phyloP scores from a whole-genome alignment of 1,140 invertebrate genomes.

The Sycobia sp. region DNA sequence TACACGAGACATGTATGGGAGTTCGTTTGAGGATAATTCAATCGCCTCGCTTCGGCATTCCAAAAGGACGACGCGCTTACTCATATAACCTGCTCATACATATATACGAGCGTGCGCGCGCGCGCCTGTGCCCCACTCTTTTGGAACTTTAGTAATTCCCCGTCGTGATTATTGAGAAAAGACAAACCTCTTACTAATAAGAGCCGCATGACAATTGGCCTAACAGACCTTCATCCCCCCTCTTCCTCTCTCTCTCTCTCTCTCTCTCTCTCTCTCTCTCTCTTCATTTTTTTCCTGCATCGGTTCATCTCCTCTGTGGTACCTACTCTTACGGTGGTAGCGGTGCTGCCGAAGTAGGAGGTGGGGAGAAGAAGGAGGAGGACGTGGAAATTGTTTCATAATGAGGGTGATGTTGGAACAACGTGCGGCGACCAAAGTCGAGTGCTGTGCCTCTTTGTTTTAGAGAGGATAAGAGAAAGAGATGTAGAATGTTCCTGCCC shows the following conservation, averaged over 20 bases:
- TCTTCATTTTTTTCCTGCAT: too few relatives aligned
- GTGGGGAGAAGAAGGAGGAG: conserved; percentile 24
- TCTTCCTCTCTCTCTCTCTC: background rate
- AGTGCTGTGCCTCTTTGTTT: conserved; percentile 55
- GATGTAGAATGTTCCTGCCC: background rate
- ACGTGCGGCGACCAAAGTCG: conserved; percentile 44
- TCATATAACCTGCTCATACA: too few relatives aligned
- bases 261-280: conserved; percentile 3
- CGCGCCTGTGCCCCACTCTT: background rate
- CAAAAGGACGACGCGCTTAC: conserved; percentile 15
- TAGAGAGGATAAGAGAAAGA: conserved; percentile 41
- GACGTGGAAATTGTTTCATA: conserved; percentile 53
- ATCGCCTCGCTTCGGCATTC: conserved; percentile 17
- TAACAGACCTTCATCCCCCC: conserved; percentile 34
- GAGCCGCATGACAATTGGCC: conserved; percentile 42
- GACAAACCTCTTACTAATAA: conserved; percentile 42
- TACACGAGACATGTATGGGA: background rate
- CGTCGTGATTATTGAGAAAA: conserved; percentile 39
- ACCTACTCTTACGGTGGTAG: too few relatives aligned
- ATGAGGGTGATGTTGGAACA: conserved; percentile 53
- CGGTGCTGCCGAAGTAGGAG: too few relatives aligned
- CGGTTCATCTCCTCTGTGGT: conserved; percentile 7
- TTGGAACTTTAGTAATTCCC: conserved; percentile 17
- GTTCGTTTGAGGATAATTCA: conserved; percentile 27
- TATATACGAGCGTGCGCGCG: too few relatives aligned